Base-by-base conservation (phyloP, 1,140 invertebrate species). In the Ectropis grisescens region DNA sequence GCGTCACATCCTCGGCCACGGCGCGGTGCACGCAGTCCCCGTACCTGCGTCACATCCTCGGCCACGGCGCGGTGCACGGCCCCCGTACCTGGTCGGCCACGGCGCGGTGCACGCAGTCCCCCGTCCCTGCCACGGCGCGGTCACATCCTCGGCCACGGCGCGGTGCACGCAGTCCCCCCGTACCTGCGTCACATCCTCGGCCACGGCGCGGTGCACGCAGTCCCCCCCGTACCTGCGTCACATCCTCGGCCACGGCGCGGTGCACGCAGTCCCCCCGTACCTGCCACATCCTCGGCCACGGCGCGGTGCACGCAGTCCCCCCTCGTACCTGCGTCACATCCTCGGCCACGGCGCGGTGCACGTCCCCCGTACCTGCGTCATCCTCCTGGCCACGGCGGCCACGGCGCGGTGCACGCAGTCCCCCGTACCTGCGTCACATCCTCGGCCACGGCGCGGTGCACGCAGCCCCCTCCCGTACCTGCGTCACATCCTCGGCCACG, bases 21-120 rank as follows among this genome's bases (percentile, higher is more conserved):
- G 95, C 91, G 45, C 92, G 88, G 82, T 99, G 94, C 46, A 99
- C 98, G 32, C 95, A 95, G 80, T 98, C 95, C 39, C 96, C 81
- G 29, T n/a, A n/a, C n/a, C n/a, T 94, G 83, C 29, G 61, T 57
- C 43, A 90, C 85, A 40, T 87, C 88, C 31, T 90, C 88, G 47
- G 81, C 82, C 9, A 92, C n/a, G 62, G 53, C 94, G 93, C 22
- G n/a, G n/a, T n/a, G n/a, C 91, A 85, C 29, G 95, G 75, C 79
- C 97, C 97, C 47, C 91, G 88, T 24, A 99, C 76, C 82, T 99
- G 97, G 76, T 98, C 96, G 69, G 96, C 89, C 1, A 96, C 96
- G 47, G 99, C 98, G 11, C 95, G 93, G 22, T 93, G 93, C 48
- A 99, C 95, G 71, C 99, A 97, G 59, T 93, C 91, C 98, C 98